Evolutionary conservation across 2,888 invertebrate species (phyloP).

Genomic region (Sesia bembeciformis): DNA sequence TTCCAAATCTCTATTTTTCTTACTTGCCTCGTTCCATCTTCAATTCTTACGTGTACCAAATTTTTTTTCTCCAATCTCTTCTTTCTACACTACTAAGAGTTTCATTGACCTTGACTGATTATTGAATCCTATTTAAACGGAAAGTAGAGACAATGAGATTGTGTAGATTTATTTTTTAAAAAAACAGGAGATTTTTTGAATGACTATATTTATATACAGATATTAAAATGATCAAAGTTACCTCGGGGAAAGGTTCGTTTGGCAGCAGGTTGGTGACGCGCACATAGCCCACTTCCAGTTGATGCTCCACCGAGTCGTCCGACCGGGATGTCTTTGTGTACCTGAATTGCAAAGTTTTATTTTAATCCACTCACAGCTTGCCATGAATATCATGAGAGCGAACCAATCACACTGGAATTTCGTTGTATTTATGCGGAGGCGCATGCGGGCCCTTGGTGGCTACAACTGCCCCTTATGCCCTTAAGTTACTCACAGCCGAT

Average conservation of each 20-base stretch:
- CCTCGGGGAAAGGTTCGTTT: conserved; percentile 93
- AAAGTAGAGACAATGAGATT: no score
- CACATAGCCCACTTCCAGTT: conserved; percentile 95
- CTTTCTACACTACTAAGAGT: no score
- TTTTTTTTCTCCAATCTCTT: no score
- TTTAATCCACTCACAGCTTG: no score
- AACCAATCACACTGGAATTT: conserved; percentile 32
- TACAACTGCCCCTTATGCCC: no score
- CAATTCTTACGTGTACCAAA: no score
- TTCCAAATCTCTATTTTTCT: no score
- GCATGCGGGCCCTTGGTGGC: conserved; percentile 38
- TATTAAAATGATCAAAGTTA: conserved; percentile 32
- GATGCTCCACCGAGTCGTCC: conserved; percentile 97
- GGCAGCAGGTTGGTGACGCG: conserved; percentile 96
- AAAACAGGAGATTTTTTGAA: conserved; percentile 75
- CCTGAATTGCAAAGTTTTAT: conserved; percentile 38
- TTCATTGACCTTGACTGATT: no score
- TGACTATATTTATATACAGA: conserved; percentile 73
- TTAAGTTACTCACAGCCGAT: no score
- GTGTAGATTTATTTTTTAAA: neutral
- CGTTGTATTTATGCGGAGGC: conserved; percentile 81
- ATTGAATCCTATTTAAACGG: no score
- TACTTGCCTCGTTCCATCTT: no score
- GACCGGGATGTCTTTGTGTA: conserved; percentile 97
- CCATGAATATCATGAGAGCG: no score